Conservation (phyloP, 1,140 invertebrate genomes). For the Aporrectodea caliginosa region DNA sequence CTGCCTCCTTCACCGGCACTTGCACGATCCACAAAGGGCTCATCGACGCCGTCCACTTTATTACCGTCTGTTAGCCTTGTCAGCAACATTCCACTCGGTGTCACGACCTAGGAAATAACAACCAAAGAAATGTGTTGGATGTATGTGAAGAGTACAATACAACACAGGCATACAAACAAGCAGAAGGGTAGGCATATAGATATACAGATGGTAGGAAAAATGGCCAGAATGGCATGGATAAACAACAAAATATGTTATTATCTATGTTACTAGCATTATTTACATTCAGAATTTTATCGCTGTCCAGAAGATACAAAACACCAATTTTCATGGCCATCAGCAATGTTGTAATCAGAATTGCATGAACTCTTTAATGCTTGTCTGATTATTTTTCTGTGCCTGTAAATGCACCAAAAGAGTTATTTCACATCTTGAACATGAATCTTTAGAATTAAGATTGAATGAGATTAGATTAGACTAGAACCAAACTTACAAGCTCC, state of each 20-base stretch:
- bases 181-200: too few relatives aligned
- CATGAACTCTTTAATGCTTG: too few relatives aligned
- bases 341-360: too few relatives aligned
- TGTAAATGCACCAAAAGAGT: too few relatives aligned
- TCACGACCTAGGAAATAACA: background rate
- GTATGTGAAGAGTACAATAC: too few relatives aligned
- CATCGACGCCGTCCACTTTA: background rate
- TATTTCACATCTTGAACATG: background rate
- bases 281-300: background rate
- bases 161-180: too few relatives aligned
- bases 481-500: background rate
- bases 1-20: background rate
- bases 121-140: background rate
- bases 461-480: background rate
- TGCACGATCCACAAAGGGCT: background rate
- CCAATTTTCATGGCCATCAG: background rate
- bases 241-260: background rate
- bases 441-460: background rate
- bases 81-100: background rate
- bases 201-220: too few relatives aligned
- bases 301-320: background rate
- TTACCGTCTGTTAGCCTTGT: background rate
- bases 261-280: background rate
- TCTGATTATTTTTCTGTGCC: too few relatives aligned
- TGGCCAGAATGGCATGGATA: background rate